phyloP scores from a whole-genome alignment of 2,797 vertebrate species.

The Anguilla marmorata region DNA sequence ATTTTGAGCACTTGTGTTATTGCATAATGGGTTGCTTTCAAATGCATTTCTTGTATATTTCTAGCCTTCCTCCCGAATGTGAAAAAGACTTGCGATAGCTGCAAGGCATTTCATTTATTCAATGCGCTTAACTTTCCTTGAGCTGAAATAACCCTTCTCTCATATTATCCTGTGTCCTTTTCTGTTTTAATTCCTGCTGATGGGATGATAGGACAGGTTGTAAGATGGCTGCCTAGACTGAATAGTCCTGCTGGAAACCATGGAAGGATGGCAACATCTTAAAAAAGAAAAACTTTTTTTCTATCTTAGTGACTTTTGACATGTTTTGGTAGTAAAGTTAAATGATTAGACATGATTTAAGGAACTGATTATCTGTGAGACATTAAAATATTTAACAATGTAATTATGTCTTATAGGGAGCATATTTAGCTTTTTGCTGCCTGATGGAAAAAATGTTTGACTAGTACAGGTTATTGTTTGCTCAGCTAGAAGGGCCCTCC shows the following conservation, averaged over 20 bases:
- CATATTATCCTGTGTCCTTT: not conserved
- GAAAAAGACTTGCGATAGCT: not conserved
- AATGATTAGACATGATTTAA: no score
- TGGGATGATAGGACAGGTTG: not conserved
- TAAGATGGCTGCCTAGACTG: no score
- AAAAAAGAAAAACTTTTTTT: no score
- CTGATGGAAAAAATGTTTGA: not conserved
- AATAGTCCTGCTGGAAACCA: no score
- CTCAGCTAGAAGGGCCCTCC: not conserved
- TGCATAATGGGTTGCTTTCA: not conserved
- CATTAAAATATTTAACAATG: no score
- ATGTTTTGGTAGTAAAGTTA: no score
- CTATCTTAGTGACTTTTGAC: no score
- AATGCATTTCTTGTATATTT: not conserved
- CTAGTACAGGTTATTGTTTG: not conserved
- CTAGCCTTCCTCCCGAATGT: not conserved
- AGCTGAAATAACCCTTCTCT: not conserved
- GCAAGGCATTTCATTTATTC: not conserved
- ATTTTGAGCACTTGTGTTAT: not conserved
- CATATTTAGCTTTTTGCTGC: no score
- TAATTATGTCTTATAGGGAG: no score
- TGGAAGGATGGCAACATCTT: no score
- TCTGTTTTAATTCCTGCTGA: not conserved
- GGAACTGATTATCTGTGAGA: no score
- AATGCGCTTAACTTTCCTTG: not conserved